phyloP scores from a whole-genome alignment of 2,797 vertebrate species.

The Danionella dracula region DNA sequence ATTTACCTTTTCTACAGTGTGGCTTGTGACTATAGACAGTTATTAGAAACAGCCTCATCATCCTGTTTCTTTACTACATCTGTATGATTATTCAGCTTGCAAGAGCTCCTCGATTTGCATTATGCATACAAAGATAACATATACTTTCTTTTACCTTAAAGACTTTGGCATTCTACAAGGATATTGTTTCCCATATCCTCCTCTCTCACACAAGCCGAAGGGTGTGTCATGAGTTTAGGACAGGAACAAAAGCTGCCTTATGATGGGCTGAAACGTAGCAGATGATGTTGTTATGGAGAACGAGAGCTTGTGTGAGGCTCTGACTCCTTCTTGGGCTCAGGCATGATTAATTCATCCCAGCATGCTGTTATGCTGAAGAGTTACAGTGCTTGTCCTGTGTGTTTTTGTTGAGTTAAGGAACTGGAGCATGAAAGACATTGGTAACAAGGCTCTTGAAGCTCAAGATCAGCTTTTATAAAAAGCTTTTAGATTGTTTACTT shows the following conservation, averaged over 20 bases:
- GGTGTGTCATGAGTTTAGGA: slow-evolving; percentile 31
- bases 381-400: background rate
- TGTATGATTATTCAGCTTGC: too few relatives aligned
- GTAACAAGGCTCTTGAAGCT: background rate
- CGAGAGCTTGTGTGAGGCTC: background rate
- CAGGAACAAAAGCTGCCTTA: slow-evolving; percentile 11
- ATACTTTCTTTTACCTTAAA: too few relatives aligned
- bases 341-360: background rate
- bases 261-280: background rate
- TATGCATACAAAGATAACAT: too few relatives aligned
- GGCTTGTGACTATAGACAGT: too few relatives aligned
- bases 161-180: too few relatives aligned
- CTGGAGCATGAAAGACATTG: background rate
- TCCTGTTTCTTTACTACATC: too few relatives aligned
- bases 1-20: too few relatives aligned
- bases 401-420: background rate
- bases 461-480: background rate
- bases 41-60: too few relatives aligned
- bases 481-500: background rate
- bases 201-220: background rate
- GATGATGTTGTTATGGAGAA: background rate
- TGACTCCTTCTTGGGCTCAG: background rate
- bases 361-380: slow-evolving; percentile 2
- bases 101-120: too few relatives aligned
- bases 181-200: background rate